Percentiles rank a stretch among this genome's conserved stretches.
Conservation (phyloP, 2,888 invertebrate species). For the Drosophila meridionalis region DNA sequence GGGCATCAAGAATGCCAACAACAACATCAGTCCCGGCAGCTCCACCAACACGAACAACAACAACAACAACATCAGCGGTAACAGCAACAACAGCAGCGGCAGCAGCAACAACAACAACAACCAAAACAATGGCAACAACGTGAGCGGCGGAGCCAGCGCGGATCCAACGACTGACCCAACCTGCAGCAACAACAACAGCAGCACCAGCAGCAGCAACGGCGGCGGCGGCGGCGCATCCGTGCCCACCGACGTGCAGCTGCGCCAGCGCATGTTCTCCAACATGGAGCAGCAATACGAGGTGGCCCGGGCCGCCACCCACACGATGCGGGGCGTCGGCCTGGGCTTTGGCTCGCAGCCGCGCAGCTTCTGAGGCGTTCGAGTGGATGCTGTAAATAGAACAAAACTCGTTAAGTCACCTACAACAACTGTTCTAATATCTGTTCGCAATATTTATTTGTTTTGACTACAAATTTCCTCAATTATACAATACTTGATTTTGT, state of each 20-base stretch:
- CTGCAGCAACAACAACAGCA: slow-evolving; percentile 27
- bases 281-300: slow-evolving; percentile 99
- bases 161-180: slow-evolving; percentile 23
- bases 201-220: slow-evolving; percentile 26
- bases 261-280: slow-evolving; percentile 94
- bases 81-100: slow-evolving; percentile 11
- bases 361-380: slow-evolving; percentile 67
- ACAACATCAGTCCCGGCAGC: slow-evolving; percentile 10
- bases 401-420: slow-evolving; percentile 9
- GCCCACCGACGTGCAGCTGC: slow-evolving; percentile 81
- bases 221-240: slow-evolving; percentile 24
- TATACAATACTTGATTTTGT: neutral
- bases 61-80: neutral
- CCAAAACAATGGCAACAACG: slow-evolving; percentile 24
- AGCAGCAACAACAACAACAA: slow-evolving; percentile 26
- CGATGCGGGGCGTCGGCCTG: slow-evolving; percentile 94
- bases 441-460: slow-evolving; percentile 43
- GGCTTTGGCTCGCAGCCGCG: slow-evolving; percentile 89
- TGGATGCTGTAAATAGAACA: slow-evolving; percentile 44
- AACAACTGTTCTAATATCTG: slow-evolving; percentile 30
- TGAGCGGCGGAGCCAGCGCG: neutral
- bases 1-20: slow-evolving; percentile 89
- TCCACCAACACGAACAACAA: slow-evolving; percentile 12
- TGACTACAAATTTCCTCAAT: slow-evolving; percentile 5
- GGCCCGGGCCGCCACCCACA: slow-evolving; percentile 97